These are phyloP conservation scores for Dreissena rostriformis DNA, from an alignment of 1,140 invertebrate species.

Conservation along the genomic window DNA sequence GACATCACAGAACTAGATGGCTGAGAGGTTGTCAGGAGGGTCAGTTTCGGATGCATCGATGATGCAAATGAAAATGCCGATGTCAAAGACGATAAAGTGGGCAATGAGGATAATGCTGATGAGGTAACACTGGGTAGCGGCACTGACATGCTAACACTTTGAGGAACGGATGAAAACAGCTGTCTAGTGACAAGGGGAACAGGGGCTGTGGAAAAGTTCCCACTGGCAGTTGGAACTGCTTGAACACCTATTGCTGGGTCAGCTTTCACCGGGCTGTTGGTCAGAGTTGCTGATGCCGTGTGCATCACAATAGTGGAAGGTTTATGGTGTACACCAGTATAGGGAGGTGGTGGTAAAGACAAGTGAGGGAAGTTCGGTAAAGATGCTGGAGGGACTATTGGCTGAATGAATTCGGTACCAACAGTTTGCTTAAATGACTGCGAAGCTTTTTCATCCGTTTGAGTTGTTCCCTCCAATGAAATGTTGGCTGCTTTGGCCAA, in stretches of 20 bases:
- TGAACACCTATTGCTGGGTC: conserved; percentile 18
- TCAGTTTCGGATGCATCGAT: conserved; percentile 33
- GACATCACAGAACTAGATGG: neutral
- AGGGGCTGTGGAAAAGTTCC: conserved; percentile 14
- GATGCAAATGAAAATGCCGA: conserved; percentile 35
- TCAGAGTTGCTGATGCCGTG: neutral
- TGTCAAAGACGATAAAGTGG: conserved; percentile 42
- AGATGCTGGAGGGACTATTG: conserved; percentile 17
- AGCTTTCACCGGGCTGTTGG: conserved; percentile 6
- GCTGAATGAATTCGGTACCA: too few relatives aligned
- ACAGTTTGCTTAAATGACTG: neutral
- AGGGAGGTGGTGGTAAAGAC: conserved; percentile 51
- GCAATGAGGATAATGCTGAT: conserved; percentile 19
- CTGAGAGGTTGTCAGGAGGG: conserved; percentile 38
- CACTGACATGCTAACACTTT: conserved; percentile 20
- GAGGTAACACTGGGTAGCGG: conserved; percentile 5
- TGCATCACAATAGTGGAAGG: neutral
- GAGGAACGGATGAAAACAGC: conserved; percentile 14
- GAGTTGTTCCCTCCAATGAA: conserved; percentile 24
- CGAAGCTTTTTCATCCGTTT: conserved; percentile 7
- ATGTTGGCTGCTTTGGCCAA: conserved; percentile 43
- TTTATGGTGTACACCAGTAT: conserved; percentile 55
- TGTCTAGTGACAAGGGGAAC: conserved; percentile 31
- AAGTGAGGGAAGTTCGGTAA: conserved; percentile 20
- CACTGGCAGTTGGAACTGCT: conserved; percentile 11